Percentiles rank a stretch among this genome's conserved stretches.
Conservation (phyloP, 2,113 vertebrate species). For the Xiphophorus maculatus region DNA sequence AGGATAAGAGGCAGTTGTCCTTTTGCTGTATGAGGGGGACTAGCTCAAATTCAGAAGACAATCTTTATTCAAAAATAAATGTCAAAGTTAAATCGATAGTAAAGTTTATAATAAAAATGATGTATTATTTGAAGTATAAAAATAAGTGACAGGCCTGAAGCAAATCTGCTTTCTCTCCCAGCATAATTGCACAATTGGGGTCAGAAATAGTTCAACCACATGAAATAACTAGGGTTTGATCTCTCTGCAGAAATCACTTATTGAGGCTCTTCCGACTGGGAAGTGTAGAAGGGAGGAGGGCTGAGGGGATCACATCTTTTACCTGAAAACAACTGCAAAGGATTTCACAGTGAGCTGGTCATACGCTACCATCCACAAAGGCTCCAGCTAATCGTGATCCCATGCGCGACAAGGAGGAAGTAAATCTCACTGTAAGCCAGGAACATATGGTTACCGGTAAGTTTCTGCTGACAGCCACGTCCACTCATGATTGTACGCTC, state of each 20-base stretch:
- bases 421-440: constrained; percentile 59
- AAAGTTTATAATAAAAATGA: too few relatives aligned
- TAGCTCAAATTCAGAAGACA: too few relatives aligned
- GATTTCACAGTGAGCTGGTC: constrained; percentile 64
- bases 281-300: constrained; percentile 20
- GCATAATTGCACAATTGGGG: constrained; percentile 56
- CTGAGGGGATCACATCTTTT: constrained; percentile 50
- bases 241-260: constrained; percentile 62
- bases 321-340: constrained; percentile 65
- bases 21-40: too few relatives aligned
- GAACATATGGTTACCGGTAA: constrained; percentile 47
- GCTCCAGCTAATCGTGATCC: constrained; percentile 60
- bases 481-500: constrained; percentile 26
- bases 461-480: constrained; percentile 34
- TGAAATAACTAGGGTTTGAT: constrained; percentile 72
- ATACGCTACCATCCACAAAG: constrained; percentile 53
- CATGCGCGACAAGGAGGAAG: constrained; percentile 45
- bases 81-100: too few relatives aligned
- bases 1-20: too few relatives aligned
- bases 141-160: constrained; percentile 38
- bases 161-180: constrained; percentile 62
- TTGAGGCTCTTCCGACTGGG: constrained; percentile 21
- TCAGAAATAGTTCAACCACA: constrained; percentile 70
- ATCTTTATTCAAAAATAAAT: too few relatives aligned
- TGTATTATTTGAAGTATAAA: too few relatives aligned